Base-by-base conservation (phyloP, 2,888 invertebrate genomes). In the Cybosia mesomella region DNA sequence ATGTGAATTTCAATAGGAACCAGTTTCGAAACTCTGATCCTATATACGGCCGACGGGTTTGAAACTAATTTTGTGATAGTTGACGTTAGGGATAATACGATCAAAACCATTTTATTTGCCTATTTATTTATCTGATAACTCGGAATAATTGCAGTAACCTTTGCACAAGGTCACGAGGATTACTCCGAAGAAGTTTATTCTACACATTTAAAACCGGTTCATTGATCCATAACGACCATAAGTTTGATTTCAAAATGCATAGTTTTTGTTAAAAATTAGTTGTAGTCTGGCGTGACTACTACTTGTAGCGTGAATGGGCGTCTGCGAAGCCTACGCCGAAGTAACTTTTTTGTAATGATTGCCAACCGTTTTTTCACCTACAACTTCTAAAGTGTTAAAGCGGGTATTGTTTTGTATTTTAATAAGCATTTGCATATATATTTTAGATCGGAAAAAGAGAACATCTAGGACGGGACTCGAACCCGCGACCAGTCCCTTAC, bases 321-420 rank as follows among this genome's bases (percentile, higher is more conserved):
- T 22, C 63, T 54, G 54, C 63, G 22, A 34, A 24, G 54, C 54
- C 63, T 63, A 63, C 54, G 63, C n/a, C 54, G 63, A 54, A 63
- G 63, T 57, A 28, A 34, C 8, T 32, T 58, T n/a, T 34, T 32
- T 58, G 15, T 34, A 18, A 32, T n/a, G n/a, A 58, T 21, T 55
- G 11, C 24, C 1, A 24, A 24, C 54, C 11, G 22, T n/a, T 55
- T 49, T n/a, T 49, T n/a, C 49, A 49, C 49, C n/a, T 49, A 49
- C 18, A 49, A 49, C 32, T 58, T 58, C 2, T 57, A 15, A 28
- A 58, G 18, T 58, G 32, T 10, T 55, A 55, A 21, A 21, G 13
- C 7, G 21, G 53, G 10, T 9, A 10, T 3, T 34, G 10, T 34
- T 34, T 53, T 53, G 21, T 53, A 55, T 13, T 24, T 4, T 55